phyloP scores from a whole-genome alignment of 2,888 invertebrate species.

The Acheta domesticus region DNA sequence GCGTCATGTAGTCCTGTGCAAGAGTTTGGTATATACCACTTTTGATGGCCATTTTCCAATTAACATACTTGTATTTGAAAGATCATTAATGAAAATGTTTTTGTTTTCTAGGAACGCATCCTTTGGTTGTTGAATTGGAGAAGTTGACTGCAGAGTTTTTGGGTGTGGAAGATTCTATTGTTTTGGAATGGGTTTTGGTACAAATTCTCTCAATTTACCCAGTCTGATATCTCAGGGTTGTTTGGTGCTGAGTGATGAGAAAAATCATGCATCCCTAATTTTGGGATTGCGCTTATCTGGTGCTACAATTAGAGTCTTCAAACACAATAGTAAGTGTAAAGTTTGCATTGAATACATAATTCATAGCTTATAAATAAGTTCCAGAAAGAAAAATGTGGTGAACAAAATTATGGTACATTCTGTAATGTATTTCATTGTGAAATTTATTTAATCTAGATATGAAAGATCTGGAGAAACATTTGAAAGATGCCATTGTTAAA shows the following conservation, averaged over 20 bases:
- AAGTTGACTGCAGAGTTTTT: conserved; percentile 79
- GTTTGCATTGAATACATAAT: too few relatives aligned
- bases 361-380: too few relatives aligned
- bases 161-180: conserved; percentile 88
- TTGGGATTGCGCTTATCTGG: conserved; percentile 85
- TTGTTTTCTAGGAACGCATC: conserved; percentile 50
- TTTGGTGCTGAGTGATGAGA: conserved; percentile 90
- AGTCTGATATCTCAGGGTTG: conserved; percentile 78
- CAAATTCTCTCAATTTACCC: conserved; percentile 91
- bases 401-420: conserved; percentile 19
- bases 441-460: conserved; percentile 58
- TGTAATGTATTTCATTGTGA: conserved; percentile 21
- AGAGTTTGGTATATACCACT: conserved; percentile 66
- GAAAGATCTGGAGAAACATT: conserved; percentile 72
- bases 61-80: not conserved
- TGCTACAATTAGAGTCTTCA: conserved; percentile 81
- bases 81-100: not conserved
- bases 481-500: conserved; percentile 70
- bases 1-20: conserved; percentile 71
- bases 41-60: not conserved
- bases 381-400: not conserved
- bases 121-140: conserved; percentile 79
- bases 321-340: conserved; percentile 65
- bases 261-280: conserved; percentile 96
- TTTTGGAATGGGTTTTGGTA: conserved; percentile 98